These are phyloP conservation scores for Teinopalpus imperialis DNA, from an alignment of 2,888 invertebrate species.

Conservation along the genomic window DNA sequence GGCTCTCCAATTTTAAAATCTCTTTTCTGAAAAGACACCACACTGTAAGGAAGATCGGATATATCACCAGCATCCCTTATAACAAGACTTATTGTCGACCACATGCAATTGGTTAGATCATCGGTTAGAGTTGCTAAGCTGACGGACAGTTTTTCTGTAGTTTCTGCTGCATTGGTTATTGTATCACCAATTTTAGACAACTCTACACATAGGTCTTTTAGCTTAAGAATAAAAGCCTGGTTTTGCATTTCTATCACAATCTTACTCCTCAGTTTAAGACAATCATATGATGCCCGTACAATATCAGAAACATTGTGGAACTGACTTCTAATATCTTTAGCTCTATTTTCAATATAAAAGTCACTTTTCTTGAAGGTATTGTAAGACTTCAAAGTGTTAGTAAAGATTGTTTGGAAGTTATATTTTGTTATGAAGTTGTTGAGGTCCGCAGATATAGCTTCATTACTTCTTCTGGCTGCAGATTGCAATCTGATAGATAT, in stretches of 20 bases:
- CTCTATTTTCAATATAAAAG: conserved; percentile 59
- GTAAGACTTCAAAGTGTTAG: conserved; percentile 68
- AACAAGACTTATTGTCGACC: conserved; percentile 66
- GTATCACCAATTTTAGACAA: conserved; percentile 66
- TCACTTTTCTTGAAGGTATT: conserved; percentile 63
- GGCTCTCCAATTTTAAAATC: conserved; percentile 73
- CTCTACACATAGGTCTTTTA: conserved; percentile 68
- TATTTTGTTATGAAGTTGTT: conserved; percentile 63
- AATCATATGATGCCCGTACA: conserved; percentile 79
- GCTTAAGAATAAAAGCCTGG: conserved; percentile 66
- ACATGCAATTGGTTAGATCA: conserved; percentile 61
- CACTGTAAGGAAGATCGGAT: conserved; percentile 67
- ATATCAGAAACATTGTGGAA: conserved; percentile 55
- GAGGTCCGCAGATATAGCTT: conserved; percentile 59
- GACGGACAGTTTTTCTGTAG: conserved; percentile 54
- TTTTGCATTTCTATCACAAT: conserved; percentile 68
- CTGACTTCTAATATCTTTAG: conserved; percentile 62
- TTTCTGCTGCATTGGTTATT: conserved; percentile 59
- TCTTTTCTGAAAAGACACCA: conserved; percentile 69
- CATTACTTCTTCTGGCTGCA: conserved; percentile 68
- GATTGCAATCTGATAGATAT: conserved; percentile 70
- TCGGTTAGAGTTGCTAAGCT: conserved; percentile 53
- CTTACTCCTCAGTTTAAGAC: conserved; percentile 76
- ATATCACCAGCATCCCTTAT: conserved; percentile 58
- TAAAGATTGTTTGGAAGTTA: conserved; percentile 64